Conservation (phyloP, 1,140 invertebrate species). For the Tetramorium alpestre region DNA sequence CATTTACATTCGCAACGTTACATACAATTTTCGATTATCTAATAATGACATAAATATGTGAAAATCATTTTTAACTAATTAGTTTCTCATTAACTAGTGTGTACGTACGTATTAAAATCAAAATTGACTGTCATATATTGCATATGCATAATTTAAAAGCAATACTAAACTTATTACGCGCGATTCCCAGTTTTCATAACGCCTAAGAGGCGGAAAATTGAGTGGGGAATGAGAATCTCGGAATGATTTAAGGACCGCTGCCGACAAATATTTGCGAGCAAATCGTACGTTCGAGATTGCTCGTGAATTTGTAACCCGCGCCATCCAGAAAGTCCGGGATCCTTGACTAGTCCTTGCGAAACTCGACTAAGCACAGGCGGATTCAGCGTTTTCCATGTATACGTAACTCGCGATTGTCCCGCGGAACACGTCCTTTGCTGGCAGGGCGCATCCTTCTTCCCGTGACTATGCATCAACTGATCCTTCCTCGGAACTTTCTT, state of each 20-base stretch:
- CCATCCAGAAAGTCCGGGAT: constrained; percentile 33
- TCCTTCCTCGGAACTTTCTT: constrained; percentile 72
- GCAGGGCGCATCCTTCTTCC: constrained; percentile 68
- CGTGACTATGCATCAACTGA: constrained; percentile 71
- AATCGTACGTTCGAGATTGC: constrained; percentile 60
- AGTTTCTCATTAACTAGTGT: background rate
- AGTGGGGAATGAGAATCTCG: constrained; percentile 6
- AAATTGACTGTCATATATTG: background rate
- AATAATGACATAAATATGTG: background rate
- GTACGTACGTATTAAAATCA: background rate
- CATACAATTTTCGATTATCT: background rate
- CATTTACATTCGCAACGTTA: background rate
- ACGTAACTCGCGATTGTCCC: constrained; percentile 63
- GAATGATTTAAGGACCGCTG: constrained; percentile 13
- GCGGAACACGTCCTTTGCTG: constrained; percentile 65
- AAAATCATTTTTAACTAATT: background rate
- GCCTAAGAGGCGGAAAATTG: constrained; percentile 14
- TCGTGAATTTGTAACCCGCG: constrained; percentile 62
- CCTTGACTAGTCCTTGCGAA: constrained; percentile 35
- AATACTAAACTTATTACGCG: background rate
- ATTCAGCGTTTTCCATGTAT: constrained; percentile 66
- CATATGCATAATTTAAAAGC: background rate
- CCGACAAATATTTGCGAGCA: constrained; percentile 61
- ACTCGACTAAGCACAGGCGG: constrained; percentile 61
- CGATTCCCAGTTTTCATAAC: constrained; percentile 21